Conservation (phyloP, 2,113 vertebrate genomes). For the Rhynchomys soricoides region DNA sequence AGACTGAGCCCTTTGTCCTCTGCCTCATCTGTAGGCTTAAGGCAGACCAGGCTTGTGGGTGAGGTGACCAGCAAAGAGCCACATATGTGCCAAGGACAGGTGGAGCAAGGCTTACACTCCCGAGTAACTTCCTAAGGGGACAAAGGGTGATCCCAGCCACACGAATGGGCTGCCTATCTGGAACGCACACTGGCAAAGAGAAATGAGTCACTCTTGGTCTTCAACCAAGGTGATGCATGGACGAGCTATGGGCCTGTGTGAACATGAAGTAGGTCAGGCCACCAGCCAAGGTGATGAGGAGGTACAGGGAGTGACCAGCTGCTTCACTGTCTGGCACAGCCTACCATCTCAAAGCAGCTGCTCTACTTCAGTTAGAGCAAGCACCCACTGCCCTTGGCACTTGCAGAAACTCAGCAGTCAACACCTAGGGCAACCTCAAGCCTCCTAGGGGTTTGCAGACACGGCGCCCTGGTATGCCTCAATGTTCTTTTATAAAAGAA, state of each 20-base stretch:
- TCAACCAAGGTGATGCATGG: background rate
- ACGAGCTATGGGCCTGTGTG: background rate
- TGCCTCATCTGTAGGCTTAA: background rate
- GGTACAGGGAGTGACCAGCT: background rate
- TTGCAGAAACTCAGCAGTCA: fast-evolving
- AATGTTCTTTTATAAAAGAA: background rate
- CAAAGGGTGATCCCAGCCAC: background rate
- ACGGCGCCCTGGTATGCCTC: fast-evolving
- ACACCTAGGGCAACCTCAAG: background rate
- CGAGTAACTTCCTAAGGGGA: background rate
- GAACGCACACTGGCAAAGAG: background rate
- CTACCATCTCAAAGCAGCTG: background rate
- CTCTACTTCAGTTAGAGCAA: no score
- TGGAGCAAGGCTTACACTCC: background rate
- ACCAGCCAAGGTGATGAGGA: conserved; percentile 7
- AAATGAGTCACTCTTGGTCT: background rate
- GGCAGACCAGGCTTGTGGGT: background rate
- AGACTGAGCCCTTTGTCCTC: background rate
- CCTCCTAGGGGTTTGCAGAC: background rate
- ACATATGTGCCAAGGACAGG: fast-evolving
- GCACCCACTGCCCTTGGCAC: fast-evolving
- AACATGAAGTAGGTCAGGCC: conserved; percentile 14
- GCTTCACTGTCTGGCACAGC: no score
- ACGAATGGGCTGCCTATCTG: background rate
- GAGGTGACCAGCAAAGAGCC: background rate